phyloP scores from a whole-genome alignment of 1,140 invertebrate species.

The Drosophila nikananu region DNA sequence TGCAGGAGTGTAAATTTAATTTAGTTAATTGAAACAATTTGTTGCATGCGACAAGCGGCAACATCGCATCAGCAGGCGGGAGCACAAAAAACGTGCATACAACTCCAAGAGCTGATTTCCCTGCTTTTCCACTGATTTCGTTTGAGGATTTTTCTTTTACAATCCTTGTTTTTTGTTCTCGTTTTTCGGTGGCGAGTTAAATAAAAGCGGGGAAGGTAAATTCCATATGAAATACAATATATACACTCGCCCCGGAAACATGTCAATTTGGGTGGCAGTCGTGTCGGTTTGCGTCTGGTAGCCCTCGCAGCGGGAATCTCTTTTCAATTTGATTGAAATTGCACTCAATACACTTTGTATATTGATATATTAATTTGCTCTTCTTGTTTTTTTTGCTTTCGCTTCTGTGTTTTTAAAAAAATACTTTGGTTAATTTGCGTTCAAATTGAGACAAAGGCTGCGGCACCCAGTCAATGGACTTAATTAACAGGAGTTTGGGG shows the following conservation, averaged over 20 bases:
- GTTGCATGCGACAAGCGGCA: conserved; percentile 77
- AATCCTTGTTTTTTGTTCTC: conserved; percentile 21
- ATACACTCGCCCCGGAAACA: conserved; percentile 68
- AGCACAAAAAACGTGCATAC: conserved; percentile 14
- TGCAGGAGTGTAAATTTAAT: conserved; percentile 84
- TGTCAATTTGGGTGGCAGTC: conserved; percentile 74
- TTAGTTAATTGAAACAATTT: conserved; percentile 85
- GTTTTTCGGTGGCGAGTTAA: conserved; percentile 16
- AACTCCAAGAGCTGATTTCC: conserved; percentile 27
- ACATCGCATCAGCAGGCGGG: conserved; percentile 38
- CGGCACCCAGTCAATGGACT: conserved; percentile 50
- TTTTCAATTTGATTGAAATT: conserved; percentile 81
- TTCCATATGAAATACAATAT: conserved; percentile 55
- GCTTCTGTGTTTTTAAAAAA: conserved; percentile 51
- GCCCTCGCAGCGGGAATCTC: conserved; percentile 64
- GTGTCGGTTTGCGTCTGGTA: conserved; percentile 66
- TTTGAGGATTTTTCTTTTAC: conserved; percentile 78
- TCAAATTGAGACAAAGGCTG: conserved; percentile 73
- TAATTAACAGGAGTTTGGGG: conserved; percentile 58
- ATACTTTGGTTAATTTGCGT: conserved; percentile 75
- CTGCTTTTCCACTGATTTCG: conserved; percentile 76
- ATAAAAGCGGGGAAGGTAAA: conserved; percentile 18
- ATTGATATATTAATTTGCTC: conserved; percentile 82
- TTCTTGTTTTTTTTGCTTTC: conserved; percentile 33
- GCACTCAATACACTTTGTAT: conserved; percentile 79